phyloP scores from a whole-genome alignment of 2,797 vertebrate genomes.

The Ispidina picta region DNA sequence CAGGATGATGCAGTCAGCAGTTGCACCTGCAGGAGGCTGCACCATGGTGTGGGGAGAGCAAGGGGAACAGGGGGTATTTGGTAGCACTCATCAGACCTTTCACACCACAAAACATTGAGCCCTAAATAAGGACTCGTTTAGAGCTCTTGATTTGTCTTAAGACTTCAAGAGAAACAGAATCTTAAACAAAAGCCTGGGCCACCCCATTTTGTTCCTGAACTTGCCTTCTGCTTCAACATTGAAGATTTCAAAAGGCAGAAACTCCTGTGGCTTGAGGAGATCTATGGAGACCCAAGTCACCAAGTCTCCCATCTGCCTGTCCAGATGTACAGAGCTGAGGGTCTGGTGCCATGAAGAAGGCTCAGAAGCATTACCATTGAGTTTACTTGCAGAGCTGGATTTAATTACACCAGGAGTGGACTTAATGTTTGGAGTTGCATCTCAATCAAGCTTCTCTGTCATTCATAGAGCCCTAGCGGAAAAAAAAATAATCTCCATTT shows the following conservation, averaged over 20 bases:
- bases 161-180: neutral
- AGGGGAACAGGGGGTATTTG: rapidly evolving
- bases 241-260: neutral
- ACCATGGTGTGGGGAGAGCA: rapidly evolving
- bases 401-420: neutral
- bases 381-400: neutral
- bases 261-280: neutral
- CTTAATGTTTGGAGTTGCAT: neutral
- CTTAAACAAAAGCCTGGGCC: neutral
- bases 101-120: neutral
- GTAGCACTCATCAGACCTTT: neutral
- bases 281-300: neutral
- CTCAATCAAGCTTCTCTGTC: constrained; percentile 11
- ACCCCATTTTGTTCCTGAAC: neutral
- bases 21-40: neutral
- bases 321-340: neutral
- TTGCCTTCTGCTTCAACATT: neutral
- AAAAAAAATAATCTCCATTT: constrained; percentile 11
- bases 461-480: neutral
- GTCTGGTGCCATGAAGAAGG: neutral
- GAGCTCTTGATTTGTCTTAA: neutral
- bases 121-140: neutral
- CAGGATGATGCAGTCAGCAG: neutral
- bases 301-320: neutral
- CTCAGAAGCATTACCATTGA: neutral